Evolutionary conservation across 2,797 vertebrate genomes (phyloP), one percentile per base, ranked within the genome.

Genomic region (Mustela erminea): DNA sequence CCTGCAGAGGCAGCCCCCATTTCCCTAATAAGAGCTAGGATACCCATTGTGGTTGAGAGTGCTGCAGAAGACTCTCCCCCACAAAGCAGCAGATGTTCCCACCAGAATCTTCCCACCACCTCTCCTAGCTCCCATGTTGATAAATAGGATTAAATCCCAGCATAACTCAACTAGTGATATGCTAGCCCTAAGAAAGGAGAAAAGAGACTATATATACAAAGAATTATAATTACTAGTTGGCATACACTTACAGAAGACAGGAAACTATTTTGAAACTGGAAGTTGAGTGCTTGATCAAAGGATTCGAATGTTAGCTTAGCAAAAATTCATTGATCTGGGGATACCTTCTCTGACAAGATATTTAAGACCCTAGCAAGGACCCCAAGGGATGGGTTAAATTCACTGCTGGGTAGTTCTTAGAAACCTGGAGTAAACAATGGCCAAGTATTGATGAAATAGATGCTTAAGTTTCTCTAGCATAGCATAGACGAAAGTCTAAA

Each of bases 321-420:
- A 96, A 89, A 83, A 82, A 49, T 32, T 62, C 60, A 29, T 94
- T 20, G 41, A 84, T 15, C 41, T 52, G 32, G 54, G 8, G 12
- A 75, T 18, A 87, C 8, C 74, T 91, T 89, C 52, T 90, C 18
- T 95, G 66, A 95, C 5, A 49, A 89, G 43, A 56, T 13, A 87
- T 72, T 92, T 92, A 86, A 72, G 12, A 87, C 9, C 3, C 2
- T 52, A 58, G 58, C 7, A n/a, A 77, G n/a, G 14, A 86, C 20
- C 6, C 20, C 0, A 66, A 2, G 10, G 14, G 14, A 21, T 92
- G 32, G 9, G 35, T 80, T 80, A 80, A 90, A 90, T 77, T 82
- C 27, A 64, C 56, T 54, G 8, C 70, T 68, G 56, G 12, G 14
- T 80, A 32, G 15, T n/a, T 78, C 62, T 72, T 29, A 82, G 78